Evolutionary conservation across 2,888 invertebrate genomes (phyloP).

Genomic region (Sclerodermus sp.): DNA sequence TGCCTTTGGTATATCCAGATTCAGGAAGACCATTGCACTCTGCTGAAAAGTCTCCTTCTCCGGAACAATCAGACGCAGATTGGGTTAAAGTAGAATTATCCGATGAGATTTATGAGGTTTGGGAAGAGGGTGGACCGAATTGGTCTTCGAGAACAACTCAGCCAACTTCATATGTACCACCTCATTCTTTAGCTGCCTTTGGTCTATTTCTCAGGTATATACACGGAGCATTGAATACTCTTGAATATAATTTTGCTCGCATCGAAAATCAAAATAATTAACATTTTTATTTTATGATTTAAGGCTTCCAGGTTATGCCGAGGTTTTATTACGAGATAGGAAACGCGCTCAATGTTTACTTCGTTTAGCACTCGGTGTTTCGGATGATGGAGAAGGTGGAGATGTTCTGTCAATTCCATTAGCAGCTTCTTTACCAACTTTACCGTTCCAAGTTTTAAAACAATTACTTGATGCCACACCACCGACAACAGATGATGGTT

Average conservation of each 20-base stretch:
- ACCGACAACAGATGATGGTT: slow-evolving; percentile 75
- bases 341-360: slow-evolving; percentile 84
- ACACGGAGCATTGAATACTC: not conserved
- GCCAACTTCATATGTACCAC: slow-evolving; percentile 72
- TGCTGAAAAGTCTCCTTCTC: slow-evolving; percentile 63
- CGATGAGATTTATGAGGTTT: slow-evolving; percentile 67
- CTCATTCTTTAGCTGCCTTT: slow-evolving; percentile 89
- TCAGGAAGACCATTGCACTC: slow-evolving; percentile 61
- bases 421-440: slow-evolving; percentile 69
- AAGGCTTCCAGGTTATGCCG: slow-evolving; percentile 87
- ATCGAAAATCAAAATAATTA: too few relatives aligned
- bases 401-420: slow-evolving; percentile 73
- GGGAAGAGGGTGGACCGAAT: slow-evolving; percentile 61
- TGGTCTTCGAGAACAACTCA: slow-evolving; percentile 59
- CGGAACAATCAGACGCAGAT: slow-evolving; percentile 61
- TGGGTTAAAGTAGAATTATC: slow-evolving; percentile 67
- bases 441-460: slow-evolving; percentile 79
- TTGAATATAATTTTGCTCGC: too few relatives aligned
- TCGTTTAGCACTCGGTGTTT: slow-evolving; percentile 84
- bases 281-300: not conserved
- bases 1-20: slow-evolving; percentile 87
- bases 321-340: slow-evolving; percentile 81
- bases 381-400: slow-evolving; percentile 88
- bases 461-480: slow-evolving; percentile 77
- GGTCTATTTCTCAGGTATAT: slow-evolving; percentile 73